These are phyloP conservation scores for Nothobranchius kuhntae DNA, from an alignment of 2,113 vertebrate species.

Conservation along the genomic window DNA sequence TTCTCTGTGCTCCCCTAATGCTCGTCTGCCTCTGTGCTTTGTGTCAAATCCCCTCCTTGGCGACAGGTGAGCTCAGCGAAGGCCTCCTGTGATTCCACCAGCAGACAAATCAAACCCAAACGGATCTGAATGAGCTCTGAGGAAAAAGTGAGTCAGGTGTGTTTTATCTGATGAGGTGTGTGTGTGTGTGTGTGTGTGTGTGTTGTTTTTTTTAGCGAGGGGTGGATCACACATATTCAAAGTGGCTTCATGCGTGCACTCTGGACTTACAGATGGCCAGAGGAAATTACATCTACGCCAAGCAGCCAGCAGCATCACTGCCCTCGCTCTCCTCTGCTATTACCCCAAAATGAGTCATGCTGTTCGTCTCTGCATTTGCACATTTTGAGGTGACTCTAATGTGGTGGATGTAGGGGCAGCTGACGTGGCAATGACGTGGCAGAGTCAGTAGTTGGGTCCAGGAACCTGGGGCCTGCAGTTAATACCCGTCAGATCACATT, in stretches of 20 bases:
- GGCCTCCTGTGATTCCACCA: conserved; percentile 57
- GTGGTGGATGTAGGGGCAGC: conserved; percentile 45
- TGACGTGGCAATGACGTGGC: conserved; percentile 35
- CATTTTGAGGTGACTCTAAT: conserved; percentile 28
- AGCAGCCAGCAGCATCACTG: conserved; percentile 24
- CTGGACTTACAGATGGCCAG: conserved; percentile 43
- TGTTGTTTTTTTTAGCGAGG: background rate
- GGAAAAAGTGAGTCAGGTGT: conserved; percentile 48
- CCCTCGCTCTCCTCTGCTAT: conserved; percentile 8
- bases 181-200: no score
- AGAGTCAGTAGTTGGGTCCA: conserved; percentile 33
- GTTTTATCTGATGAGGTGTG: background rate
- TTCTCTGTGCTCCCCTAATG: background rate
- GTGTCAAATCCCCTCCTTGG: conserved; percentile 52
- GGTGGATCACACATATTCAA: conserved; percentile 11
- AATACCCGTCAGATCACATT: conserved; percentile 54
- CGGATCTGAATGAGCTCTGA: conserved; percentile 29
- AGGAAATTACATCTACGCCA: conserved; percentile 33
- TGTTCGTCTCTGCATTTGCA: conserved; percentile 11
- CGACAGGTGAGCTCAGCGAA: conserved; percentile 45
- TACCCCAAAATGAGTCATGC: conserved; percentile 40
- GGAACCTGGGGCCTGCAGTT: conserved; percentile 19
- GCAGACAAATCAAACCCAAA: conserved; percentile 61
- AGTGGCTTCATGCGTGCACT: conserved; percentile 27
- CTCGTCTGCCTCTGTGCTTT: background rate